These are phyloP conservation scores for Arion vulgaris DNA, from an alignment of 1,140 invertebrate genomes.

Conservation along the genomic window DNA sequence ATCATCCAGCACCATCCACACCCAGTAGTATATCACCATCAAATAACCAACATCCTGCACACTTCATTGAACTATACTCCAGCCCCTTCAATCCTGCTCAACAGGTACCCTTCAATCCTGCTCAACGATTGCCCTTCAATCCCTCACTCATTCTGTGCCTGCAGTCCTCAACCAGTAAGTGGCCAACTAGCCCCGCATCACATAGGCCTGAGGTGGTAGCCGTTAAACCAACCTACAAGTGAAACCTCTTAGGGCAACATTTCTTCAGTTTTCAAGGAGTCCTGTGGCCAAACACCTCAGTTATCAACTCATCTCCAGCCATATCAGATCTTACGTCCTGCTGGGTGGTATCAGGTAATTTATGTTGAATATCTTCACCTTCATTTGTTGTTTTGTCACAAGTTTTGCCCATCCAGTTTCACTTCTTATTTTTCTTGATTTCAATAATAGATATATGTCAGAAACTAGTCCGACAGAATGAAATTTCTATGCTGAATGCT, in stretches of 20 bases:
- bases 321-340: constrained; percentile 4
- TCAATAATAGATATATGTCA: background rate
- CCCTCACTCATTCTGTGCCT: too few relatives aligned
- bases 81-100: background rate
- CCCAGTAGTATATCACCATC: background rate
- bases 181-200: background rate
- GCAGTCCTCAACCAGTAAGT: too few relatives aligned
- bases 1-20: background rate
- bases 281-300: background rate
- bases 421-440: too few relatives aligned
- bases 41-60: constrained; percentile 14
- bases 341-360: background rate
- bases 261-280: background rate
- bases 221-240: background rate
- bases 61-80: constrained; percentile 20
- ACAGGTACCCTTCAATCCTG: background rate
- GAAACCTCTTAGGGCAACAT: background rate
- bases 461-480: too few relatives aligned
- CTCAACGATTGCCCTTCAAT: too few relatives aligned
- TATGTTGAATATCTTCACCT: too few relatives aligned
- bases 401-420: too few relatives aligned
- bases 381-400: too few relatives aligned
- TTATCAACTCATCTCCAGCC: background rate
- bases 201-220: background rate
- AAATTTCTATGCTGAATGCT: too few relatives aligned